A percentile compares a stretch with the other conserved stretches of the same genome.
Conservation (phyloP, 2,888 invertebrate genomes). For the Harpalus rufipes region DNA sequence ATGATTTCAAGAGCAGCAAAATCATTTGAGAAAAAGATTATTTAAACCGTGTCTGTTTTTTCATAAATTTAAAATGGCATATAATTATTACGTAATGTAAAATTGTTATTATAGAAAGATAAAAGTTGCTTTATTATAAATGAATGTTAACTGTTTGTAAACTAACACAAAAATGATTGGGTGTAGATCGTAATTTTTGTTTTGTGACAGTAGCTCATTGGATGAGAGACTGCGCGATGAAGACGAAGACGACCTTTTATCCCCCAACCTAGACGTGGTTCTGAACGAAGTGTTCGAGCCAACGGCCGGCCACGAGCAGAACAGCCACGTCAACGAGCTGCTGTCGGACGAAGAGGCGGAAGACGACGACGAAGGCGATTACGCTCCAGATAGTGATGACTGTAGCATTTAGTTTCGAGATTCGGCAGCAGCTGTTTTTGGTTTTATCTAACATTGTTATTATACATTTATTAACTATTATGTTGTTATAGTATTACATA, state of each 20-base stretch:
- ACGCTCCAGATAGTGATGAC: constrained; percentile 66
- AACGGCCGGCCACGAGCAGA: constrained; percentile 30
- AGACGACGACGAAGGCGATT: constrained; percentile 64
- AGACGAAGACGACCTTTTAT: constrained; percentile 83
- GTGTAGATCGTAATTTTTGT: not conserved
- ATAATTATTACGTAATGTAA: not conserved
- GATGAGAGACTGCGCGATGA: constrained; percentile 81
- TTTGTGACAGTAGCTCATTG: constrained; percentile 80
- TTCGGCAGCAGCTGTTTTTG: constrained; percentile 55
- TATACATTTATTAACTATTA: constrained; percentile 42
- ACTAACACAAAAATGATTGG: not conserved
- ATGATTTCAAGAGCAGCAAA: too few species aligned
- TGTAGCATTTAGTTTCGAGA: constrained; percentile 64
- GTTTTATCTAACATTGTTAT: constrained; percentile 53
- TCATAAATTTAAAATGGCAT: not conserved
- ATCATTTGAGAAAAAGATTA: too few species aligned
- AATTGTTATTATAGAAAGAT: not conserved
- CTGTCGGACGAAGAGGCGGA: constrained; percentile 55
- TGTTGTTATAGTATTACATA: constrained; percentile 58
- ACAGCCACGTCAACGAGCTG: constrained; percentile 54
- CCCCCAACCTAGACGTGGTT: constrained; percentile 84
- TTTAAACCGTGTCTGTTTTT: too few species aligned
- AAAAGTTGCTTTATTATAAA: not conserved
- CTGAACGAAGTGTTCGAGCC: constrained; percentile 73
- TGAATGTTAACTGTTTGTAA: constrained; percentile 13